Conservation (phyloP, 2,113 vertebrate genomes). For the Muntiacus reevesi region DNA sequence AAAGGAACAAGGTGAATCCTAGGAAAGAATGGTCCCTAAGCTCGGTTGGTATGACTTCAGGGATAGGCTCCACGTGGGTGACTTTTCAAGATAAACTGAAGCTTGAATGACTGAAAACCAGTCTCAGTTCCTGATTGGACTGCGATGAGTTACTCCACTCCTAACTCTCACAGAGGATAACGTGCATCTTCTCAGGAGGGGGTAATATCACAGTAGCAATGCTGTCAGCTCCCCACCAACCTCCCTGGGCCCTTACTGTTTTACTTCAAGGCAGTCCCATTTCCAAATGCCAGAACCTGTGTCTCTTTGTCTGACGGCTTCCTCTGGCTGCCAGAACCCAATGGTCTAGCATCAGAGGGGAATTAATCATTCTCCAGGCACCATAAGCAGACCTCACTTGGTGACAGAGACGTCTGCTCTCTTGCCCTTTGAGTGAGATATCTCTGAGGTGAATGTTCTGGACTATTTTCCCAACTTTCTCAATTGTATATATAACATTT, state of each 20-base stretch:
- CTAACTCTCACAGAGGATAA: neutral
- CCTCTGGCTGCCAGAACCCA: neutral
- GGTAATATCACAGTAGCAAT: neutral
- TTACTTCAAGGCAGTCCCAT: neutral
- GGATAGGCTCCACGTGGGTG: rapidly evolving
- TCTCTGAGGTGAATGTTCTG: rapidly evolving
- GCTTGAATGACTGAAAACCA: neutral
- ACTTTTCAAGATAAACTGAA: neutral
- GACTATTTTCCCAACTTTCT: neutral
- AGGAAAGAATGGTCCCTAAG: neutral
- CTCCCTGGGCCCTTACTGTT: neutral
- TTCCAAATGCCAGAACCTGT: neutral
- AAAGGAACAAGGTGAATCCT: neutral
- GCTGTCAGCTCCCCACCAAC: neutral
- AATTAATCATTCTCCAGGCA: neutral
- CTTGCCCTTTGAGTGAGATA: rapidly evolving
- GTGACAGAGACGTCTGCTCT: neutral
- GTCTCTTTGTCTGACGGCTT: neutral
- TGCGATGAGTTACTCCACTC: neutral
- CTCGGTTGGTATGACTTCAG: neutral
- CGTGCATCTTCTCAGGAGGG: neutral
- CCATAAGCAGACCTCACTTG: neutral
- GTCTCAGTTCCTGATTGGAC: neutral
- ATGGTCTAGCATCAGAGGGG: neutral
- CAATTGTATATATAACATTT: neutral